Evolutionary conservation across 2,888 invertebrate species (phyloP), one percentile per base, ranked within the genome.

Genomic region (Encarsia formosa): DNA sequence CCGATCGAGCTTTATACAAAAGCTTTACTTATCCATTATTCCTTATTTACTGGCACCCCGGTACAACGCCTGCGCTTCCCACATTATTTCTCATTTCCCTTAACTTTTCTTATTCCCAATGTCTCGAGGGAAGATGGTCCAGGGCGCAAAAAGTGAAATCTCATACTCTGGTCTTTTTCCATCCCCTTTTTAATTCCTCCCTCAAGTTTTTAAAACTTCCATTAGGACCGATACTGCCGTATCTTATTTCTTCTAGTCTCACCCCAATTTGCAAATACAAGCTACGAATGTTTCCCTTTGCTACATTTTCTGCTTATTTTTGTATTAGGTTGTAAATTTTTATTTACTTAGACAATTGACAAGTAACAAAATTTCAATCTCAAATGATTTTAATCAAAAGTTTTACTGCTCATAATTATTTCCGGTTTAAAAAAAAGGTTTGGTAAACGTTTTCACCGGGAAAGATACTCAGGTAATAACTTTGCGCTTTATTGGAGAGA

Each of bases 151-250:
- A 52, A 52, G 23, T 57, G 62, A 63, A 63, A 65, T 63, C 63
- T 62, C 60, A 62, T 60, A 63, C 59, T n/a, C 32, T 18, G 18
- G 22, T 31, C 20, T 15, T 31, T 6, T 37, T 16, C 19, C 5
- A 38, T 2, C 32, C 44, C 22, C 15, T 31, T 55, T 49, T 49
- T 41, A 22, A n/a, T 9, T 6, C 57, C 54, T 23, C 48, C 39
- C 52, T 50, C 55, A 52, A 61, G 52, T 61, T 62, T 60, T 61
- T 61, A 56, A 58, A 47, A 44, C 59, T 59, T 62, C 63, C 63
- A 63, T 63, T 63, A 63, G 50, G 56, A 59, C 49, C 52, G 56
- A 60, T 59, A 56, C 40, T 50, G 56, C 57, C 57, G 52, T 48
- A 41, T 54, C 52, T 45, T 39, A 35, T 23, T 37, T 32, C 22